A percentile compares a stretch with the other conserved stretches of the same genome.
phyloP scores from a whole-genome alignment of 2,113 vertebrate species.

The Sphyrna mokarran region DNA sequence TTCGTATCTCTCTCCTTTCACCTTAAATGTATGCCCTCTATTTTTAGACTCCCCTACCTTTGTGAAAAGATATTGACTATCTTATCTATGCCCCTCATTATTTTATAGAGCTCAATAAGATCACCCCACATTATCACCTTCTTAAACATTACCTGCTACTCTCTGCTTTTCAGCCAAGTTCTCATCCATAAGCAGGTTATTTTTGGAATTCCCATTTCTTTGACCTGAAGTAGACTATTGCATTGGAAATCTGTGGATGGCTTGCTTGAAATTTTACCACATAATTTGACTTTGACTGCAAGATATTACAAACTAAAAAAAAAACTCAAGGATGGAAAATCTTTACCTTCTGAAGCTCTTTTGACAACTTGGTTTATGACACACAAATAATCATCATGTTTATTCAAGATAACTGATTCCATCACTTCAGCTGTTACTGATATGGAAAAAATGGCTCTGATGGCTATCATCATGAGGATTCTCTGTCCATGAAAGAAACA shows the following conservation, averaged over 20 bases:
- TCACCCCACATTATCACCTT: neutral
- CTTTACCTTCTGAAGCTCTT: neutral
- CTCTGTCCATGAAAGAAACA: too few relatives aligned
- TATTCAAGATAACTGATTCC: neutral
- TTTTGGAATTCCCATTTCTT: neutral
- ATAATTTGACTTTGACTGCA: neutral
- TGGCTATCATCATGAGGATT: neutral
- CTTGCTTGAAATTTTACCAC: neutral
- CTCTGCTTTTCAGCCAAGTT: neutral
- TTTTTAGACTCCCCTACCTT: too few relatives aligned
- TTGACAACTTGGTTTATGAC: neutral
- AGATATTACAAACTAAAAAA: neutral
- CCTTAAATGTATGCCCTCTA: too few relatives aligned
- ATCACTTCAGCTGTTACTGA: neutral
- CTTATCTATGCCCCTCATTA: too few relatives aligned
- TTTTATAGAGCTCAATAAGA: too few relatives aligned
- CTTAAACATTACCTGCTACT: neutral
- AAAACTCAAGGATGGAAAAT: neutral
- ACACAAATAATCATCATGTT: neutral
- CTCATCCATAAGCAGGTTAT: neutral
- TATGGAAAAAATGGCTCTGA: neutral
- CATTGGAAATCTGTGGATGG: neutral
- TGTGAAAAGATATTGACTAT: too few relatives aligned
- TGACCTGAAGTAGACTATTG: neutral
- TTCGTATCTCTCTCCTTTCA: too few relatives aligned